Evolutionary conservation across 2,113 vertebrate genomes (phyloP), one percentile per base, ranked within the genome.

Genomic region (Helogale parvula): DNA sequence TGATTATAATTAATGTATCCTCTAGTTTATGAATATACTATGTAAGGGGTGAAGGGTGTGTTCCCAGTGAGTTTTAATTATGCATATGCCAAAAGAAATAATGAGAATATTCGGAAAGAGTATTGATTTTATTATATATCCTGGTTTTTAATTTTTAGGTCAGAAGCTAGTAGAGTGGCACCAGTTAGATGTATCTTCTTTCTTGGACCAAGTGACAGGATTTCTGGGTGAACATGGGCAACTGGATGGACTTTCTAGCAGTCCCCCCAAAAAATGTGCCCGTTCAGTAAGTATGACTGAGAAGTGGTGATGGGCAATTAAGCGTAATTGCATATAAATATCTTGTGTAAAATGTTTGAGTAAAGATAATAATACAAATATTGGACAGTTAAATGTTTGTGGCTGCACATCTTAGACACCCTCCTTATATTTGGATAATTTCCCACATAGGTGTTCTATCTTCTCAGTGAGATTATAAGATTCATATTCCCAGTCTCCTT

Each of bases 101-200:
- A 89, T 92, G 27, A 96, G 50, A 93, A 83, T 92, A 19, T 86
- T 85, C 13, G 90, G 38, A 81, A 90, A 71, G 84, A 47, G 0
- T 96, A 9, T 47, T 93, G 76, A 79, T 85, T 81, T 84, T 82
- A 71, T 90, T 76, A 1, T 87, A 60, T 93, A 65, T 93, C 19
- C 93, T 96, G 50, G 29, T 93, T 97, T 88, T 95, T 72, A 66
- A 97, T 98, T 84, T 92, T 92, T 97, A 99, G 99, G 99, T 97
- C 99, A 99, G 98, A 99, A 99, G 97, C 99, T 99, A 97, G 99
- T 99, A 98, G 99, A 99, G 98, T 99, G 99, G 99, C 99, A 99
- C 98, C 99, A 99, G 97, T 98, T 99, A 90, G 99, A 99, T n/a
- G 99, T 99, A 97, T 98, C 99, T 50, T 99, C 99, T 33, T 99